phyloP scores from a whole-genome alignment of 2,888 invertebrate species.

The Oscheius sp. region DNA sequence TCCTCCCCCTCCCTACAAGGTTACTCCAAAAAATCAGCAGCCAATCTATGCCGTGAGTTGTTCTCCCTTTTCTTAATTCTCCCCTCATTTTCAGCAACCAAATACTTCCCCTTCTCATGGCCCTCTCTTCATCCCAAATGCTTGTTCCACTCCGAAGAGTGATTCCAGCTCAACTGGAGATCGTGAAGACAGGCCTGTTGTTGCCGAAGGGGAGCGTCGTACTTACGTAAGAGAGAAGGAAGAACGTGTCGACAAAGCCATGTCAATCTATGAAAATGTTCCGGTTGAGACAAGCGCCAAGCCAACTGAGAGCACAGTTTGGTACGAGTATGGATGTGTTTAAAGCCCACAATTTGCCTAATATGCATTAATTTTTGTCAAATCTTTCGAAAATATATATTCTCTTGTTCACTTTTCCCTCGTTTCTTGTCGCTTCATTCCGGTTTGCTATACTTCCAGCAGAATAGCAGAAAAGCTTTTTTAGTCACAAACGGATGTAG shows the following conservation, averaged over 20 bases:
- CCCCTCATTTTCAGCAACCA: background rate
- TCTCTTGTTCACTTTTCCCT: slow-evolving; percentile 13
- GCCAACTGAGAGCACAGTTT: slow-evolving; percentile 51
- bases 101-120: slow-evolving; percentile 5
- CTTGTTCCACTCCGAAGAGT: slow-evolving; percentile 33
- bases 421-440: slow-evolving; percentile 22
- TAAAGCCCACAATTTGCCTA: slow-evolving; percentile 32
- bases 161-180: slow-evolving; percentile 14
- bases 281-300: slow-evolving; percentile 11
- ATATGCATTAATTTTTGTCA: background rate
- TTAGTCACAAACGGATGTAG: slow-evolving; percentile 23
- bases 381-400: no score
- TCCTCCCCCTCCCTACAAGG: slow-evolving; percentile 44
- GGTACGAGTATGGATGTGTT: slow-evolving; percentile 61
- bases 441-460: slow-evolving; percentile 18
- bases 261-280: slow-evolving; percentile 58
- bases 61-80: background rate
- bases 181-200: slow-evolving; percentile 37
- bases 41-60: slow-evolving; percentile 8
- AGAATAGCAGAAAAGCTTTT: slow-evolving; percentile 18
- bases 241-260: slow-evolving; percentile 54
- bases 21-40: slow-evolving; percentile 32
- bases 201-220: slow-evolving; percentile 52
- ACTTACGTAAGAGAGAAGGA: slow-evolving; percentile 47
- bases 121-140: slow-evolving; percentile 22